Evolutionary conservation across 2,797 vertebrate genomes (phyloP).

Genomic region (Poecilia velifera): DNA sequence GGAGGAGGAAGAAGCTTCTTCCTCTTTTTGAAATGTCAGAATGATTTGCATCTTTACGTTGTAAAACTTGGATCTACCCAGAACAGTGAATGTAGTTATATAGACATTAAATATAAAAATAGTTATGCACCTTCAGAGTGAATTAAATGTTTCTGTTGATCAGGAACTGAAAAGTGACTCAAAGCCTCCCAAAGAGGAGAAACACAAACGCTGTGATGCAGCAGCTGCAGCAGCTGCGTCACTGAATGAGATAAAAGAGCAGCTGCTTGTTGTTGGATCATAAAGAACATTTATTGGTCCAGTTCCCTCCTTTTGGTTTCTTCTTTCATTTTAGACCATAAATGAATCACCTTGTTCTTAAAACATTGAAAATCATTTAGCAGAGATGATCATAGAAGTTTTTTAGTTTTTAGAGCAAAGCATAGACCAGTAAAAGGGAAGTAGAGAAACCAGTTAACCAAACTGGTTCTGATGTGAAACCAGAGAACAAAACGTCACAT

Average conservation of each 20-base stretch:
- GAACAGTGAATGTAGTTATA: too few species aligned
- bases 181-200: too few species aligned
- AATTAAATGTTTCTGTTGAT: not conserved
- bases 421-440: not conserved
- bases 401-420: not conserved
- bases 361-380: not conserved
- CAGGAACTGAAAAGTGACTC: not conserved
- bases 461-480: not conserved
- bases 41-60: not conserved
- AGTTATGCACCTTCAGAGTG: not conserved
- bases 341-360: not conserved
- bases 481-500: not conserved
- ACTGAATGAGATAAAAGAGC: not conserved
- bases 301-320: not conserved
- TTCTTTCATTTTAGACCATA: not conserved
- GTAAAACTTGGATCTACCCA: not conserved
- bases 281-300: too few species aligned
- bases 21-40: not conserved
- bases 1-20: not conserved
- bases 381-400: not conserved
- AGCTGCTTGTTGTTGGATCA: not conserved
- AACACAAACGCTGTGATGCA: not conserved
- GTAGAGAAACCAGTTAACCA: not conserved
- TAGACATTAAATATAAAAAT: not conserved
- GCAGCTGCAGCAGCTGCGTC: not conserved